These are phyloP conservation scores for Tauraco erythrolophus DNA, from an alignment of 2,113 vertebrate species.

Conservation along the genomic window DNA sequence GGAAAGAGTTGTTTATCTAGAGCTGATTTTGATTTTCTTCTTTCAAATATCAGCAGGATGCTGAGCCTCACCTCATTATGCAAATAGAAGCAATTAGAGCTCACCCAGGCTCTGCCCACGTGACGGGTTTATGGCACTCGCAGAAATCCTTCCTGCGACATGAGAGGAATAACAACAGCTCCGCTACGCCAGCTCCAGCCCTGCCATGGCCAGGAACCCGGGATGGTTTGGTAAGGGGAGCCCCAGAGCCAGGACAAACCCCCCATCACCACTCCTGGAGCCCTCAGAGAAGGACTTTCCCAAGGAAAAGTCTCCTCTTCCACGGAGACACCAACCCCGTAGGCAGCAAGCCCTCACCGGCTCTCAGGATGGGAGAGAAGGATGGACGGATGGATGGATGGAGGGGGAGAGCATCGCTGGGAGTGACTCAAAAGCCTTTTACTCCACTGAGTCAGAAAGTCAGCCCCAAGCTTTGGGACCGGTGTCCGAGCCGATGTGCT, in stretches of 20 bases:
- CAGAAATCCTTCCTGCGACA: constrained; percentile 59
- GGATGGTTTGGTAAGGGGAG: background rate
- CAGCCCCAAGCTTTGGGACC: background rate
- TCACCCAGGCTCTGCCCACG: constrained; percentile 61
- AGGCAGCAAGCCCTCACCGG: fast-evolving
- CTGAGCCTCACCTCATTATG: constrained; percentile 67
- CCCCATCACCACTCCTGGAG: fast-evolving
- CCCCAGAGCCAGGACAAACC: background rate
- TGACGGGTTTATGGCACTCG: constrained; percentile 50
- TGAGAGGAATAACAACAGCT: constrained; percentile 60
- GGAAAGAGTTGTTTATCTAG: constrained; percentile 35
- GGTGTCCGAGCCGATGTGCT: fast-evolving
- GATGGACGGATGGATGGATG: background rate
- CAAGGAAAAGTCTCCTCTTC: background rate
- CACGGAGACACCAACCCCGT: background rate
- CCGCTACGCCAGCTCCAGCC: background rate
- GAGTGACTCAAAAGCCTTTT: background rate
- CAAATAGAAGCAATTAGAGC: constrained; percentile 74
- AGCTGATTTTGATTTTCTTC: constrained; percentile 49
- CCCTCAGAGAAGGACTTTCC: background rate
- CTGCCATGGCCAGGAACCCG: fast-evolving
- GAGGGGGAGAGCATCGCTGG: background rate
- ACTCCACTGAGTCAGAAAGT: background rate
- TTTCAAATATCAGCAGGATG: constrained; percentile 65
- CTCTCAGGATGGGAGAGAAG: background rate